Evolutionary conservation across 1,140 invertebrate genomes (phyloP).

Genomic region (Riptortus pedestris): DNA sequence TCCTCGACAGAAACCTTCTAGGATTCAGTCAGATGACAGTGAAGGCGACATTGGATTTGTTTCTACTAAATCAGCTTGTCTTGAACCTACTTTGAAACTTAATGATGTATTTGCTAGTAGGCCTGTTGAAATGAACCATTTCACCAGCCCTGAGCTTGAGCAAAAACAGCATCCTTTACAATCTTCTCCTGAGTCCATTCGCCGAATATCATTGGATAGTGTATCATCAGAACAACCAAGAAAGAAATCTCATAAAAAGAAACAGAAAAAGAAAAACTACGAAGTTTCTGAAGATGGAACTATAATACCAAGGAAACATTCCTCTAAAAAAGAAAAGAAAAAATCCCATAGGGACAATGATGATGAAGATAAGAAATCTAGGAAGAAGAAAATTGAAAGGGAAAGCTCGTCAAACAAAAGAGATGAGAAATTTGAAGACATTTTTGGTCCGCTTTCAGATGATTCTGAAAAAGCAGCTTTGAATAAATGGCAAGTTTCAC

Average conservation of each 20-base stretch:
- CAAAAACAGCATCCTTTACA: slow-evolving; percentile 20
- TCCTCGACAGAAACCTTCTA: slow-evolving; percentile 41
- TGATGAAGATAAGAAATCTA: slow-evolving; percentile 48
- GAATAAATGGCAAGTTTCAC: slow-evolving; percentile 35
- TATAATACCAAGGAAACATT: slow-evolving; percentile 34
- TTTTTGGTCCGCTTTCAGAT: slow-evolving; percentile 75
- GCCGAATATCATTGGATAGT: slow-evolving; percentile 29
- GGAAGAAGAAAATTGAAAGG: slow-evolving; percentile 35
- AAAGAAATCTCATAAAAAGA: slow-evolving; percentile 69
- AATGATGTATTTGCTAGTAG: slow-evolving; percentile 15
- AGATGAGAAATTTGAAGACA: slow-evolving; percentile 73
- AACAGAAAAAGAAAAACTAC: slow-evolving; percentile 61
- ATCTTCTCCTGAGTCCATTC: slow-evolving; percentile 24
- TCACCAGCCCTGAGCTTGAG: slow-evolving; percentile 22
- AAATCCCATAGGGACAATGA: slow-evolving; percentile 32
- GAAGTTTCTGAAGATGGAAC: slow-evolving; percentile 29
- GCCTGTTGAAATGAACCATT: slow-evolving; percentile 22
- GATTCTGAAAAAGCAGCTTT: slow-evolving; percentile 41
- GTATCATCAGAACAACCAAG: slow-evolving; percentile 33
- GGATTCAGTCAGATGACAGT: slow-evolving; percentile 49
- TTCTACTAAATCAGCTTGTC: not conserved
- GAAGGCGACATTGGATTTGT: slow-evolving; percentile 42
- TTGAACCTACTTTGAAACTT: not conserved
- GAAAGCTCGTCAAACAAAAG: slow-evolving; percentile 38
- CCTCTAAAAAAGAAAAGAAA: slow-evolving; percentile 35